Evolutionary conservation across 2,888 invertebrate genomes (phyloP).

Genomic region (Notocelia uddmanniana): DNA sequence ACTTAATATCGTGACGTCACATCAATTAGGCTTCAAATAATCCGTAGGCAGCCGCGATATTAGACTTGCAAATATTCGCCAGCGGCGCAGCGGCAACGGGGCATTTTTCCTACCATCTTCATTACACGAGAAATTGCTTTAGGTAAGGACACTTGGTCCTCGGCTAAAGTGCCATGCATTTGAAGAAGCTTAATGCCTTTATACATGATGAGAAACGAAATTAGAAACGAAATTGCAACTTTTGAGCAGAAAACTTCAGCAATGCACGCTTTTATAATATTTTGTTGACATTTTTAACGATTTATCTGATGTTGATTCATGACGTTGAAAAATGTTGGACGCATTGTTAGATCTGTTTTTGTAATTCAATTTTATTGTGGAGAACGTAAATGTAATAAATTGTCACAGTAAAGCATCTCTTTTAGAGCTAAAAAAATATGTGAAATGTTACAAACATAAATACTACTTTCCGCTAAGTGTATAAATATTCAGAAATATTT

Average conservation of each 20-base stretch:
- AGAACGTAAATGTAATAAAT: slow-evolving; percentile 4
- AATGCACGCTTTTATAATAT: not conserved
- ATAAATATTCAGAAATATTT: no score
- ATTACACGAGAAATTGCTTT: slow-evolving; percentile 42
- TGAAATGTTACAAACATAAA: not conserved
- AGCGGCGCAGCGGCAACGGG: not conserved
- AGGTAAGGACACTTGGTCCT: slow-evolving; percentile 31
- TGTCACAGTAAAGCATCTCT: not conserved
- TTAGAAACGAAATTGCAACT: slow-evolving; percentile 2
- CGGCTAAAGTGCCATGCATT: slow-evolving; percentile 28
- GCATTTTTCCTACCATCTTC: slow-evolving; percentile 28
- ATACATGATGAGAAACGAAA: slow-evolving; percentile 27
- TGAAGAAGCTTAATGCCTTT: slow-evolving; percentile 32
- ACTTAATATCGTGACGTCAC: slow-evolving; percentile 15
- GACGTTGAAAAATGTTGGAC: not conserved
- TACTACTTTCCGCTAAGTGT: no score
- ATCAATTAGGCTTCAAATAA: slow-evolving; percentile 40
- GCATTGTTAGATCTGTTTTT: not conserved
- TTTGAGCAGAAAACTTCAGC: not conserved
- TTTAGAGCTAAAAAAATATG: not conserved
- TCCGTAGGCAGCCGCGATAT: slow-evolving; percentile 15
- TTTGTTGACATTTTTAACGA: not conserved
- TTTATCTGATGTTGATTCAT: no score
- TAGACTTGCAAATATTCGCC: slow-evolving; percentile 41
- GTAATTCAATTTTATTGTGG: not conserved